phyloP scores from a whole-genome alignment of 2,888 invertebrate species.

The Aelia acuminata region DNA sequence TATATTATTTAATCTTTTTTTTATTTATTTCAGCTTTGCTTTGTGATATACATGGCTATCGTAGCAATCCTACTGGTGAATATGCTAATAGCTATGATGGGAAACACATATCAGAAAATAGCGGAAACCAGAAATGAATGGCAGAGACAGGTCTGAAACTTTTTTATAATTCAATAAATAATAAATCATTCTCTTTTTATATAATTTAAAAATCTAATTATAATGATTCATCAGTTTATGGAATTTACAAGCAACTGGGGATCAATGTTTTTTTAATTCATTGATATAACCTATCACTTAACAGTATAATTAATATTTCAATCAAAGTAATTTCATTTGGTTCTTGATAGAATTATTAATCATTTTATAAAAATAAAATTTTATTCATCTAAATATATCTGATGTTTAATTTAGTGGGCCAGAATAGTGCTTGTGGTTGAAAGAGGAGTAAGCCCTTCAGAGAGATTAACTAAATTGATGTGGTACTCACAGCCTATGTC shows the following conservation, averaged over 20 bases:
- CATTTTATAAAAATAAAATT: too few species aligned
- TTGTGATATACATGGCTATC: constrained; percentile 97
- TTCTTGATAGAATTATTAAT: too few species aligned
- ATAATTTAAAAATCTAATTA: too few species aligned
- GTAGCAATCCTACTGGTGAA: constrained; percentile 95
- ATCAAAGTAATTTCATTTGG: too few species aligned
- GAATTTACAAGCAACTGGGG: too few species aligned
- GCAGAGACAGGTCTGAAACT: constrained; percentile 84
- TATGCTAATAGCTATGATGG: constrained; percentile 99
- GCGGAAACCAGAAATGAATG: constrained; percentile 97
- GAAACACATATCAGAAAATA: constrained; percentile 98
- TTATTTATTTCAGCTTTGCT: constrained; percentile 77
- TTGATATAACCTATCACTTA: too few species aligned
- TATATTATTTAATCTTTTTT: neutral
- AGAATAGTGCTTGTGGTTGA: constrained; percentile 97
- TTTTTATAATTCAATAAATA: neutral
- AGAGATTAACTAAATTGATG: constrained; percentile 86
- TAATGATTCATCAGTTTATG: too few species aligned
- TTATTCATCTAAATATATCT: constrained; percentile 58
- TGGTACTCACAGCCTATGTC: constrained; percentile 96
- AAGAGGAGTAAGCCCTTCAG: constrained; percentile 92
- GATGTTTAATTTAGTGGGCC: constrained; percentile 83
- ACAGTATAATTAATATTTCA: too few species aligned
- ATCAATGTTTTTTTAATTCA: too few species aligned
- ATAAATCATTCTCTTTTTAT: neutral